Conservation (phyloP, 2,888 invertebrate genomes). For the Schizaphis graminum region DNA sequence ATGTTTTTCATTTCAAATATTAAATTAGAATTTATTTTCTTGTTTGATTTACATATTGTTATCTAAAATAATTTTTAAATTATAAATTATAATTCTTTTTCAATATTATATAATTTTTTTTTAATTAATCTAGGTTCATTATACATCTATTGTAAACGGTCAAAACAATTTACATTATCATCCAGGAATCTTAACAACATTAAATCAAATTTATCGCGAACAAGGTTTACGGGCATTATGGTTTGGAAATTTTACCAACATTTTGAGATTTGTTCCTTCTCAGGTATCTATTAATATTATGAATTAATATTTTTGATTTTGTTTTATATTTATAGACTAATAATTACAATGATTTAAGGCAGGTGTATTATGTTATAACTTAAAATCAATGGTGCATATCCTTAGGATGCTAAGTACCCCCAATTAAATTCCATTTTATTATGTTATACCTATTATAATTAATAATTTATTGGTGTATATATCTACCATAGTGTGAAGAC, state of each 20-base stretch:
- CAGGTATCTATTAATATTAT: conserved; percentile 26
- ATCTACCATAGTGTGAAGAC: no score
- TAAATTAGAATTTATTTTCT: no score
- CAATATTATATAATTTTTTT: not conserved
- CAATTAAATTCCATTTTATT: no score
- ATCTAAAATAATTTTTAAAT: not conserved
- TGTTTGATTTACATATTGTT: not conserved
- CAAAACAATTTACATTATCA: conserved; percentile 55
- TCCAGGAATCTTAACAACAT: conserved; percentile 61
- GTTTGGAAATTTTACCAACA: conserved; percentile 63
- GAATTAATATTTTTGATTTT: not conserved
- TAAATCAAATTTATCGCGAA: conserved; percentile 62
- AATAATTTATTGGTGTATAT: no score
- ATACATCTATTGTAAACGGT: conserved; percentile 53
- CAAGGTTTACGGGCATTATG: conserved; percentile 63
- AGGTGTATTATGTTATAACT: not conserved
- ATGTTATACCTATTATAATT: no score
- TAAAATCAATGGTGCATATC: no score
- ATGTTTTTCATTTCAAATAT: no score
- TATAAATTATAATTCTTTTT: not conserved
- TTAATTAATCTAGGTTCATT: conserved; percentile 50
- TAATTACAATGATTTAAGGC: not conserved
- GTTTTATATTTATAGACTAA: not conserved
- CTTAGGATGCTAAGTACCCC: no score
- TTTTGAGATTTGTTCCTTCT: conserved; percentile 62